phyloP scores from a whole-genome alignment of 1,140 invertebrate genomes.

The Lepidurus arcticus region DNA sequence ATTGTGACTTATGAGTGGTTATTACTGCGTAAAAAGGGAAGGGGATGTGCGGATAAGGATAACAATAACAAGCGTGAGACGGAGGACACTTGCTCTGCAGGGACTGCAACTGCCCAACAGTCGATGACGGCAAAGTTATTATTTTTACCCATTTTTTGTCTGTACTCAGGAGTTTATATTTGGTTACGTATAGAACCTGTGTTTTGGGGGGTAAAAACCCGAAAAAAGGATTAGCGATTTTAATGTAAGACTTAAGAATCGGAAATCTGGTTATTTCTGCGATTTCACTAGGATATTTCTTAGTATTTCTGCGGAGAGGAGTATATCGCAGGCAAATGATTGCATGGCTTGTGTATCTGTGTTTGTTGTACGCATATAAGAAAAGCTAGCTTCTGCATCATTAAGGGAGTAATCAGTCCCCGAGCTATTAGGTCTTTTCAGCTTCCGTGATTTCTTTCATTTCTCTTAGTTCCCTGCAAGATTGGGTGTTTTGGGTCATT shows the following conservation, averaged over 20 bases:
- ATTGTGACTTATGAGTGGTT: slow-evolving; percentile 9
- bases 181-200: too few relatives aligned
- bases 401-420: slow-evolving; percentile 21
- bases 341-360: not conserved
- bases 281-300: too few relatives aligned
- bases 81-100: not conserved
- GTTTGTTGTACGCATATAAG: not conserved
- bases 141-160: too few relatives aligned
- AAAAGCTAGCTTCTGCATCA: not conserved
- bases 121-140: not conserved
- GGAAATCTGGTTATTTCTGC: too few relatives aligned
- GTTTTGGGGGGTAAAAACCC: too few relatives aligned
- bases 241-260: too few relatives aligned
- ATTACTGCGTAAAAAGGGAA: not conserved
- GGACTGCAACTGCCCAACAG: not conserved
- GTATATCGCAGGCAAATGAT: not conserved
- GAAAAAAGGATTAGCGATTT: too few relatives aligned
- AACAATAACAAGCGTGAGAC: slow-evolving; percentile 21
- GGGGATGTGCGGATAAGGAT: not conserved
- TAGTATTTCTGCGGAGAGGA: too few relatives aligned
- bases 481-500: not conserved
- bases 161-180: too few relatives aligned
- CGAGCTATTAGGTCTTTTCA: slow-evolving; percentile 6
- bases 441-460: slow-evolving; percentile 1
- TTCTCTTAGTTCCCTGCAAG: not conserved